Evolutionary conservation across 2,888 invertebrate genomes (phyloP).

Genomic region (Drosophila lutescens): DNA sequence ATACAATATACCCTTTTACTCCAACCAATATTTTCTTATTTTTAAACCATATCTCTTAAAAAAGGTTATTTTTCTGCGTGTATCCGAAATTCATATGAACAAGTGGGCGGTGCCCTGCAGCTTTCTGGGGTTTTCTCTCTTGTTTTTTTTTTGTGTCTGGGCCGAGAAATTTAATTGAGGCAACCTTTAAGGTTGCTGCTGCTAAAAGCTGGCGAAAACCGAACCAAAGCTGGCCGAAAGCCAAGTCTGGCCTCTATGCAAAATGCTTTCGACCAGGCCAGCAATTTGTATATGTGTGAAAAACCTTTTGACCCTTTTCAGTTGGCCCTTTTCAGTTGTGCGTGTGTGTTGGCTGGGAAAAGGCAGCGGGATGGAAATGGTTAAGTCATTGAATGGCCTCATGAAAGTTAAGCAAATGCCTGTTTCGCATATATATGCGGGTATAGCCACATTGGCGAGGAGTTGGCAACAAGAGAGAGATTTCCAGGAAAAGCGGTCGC

Average conservation of each 20-base stretch:
- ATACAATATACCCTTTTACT: no score
- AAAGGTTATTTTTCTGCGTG: neutral
- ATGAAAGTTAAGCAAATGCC: conserved; percentile 64
- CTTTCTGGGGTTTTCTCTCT: conserved; percentile 13
- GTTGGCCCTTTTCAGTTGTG: conserved; percentile 4
- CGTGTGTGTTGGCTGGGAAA: conserved; percentile 44
- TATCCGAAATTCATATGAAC: conserved; percentile 54
- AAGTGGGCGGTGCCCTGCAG: conserved; percentile 23
- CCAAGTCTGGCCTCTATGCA: conserved; percentile 53
- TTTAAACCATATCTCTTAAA: no score
- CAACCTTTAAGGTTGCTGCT: conserved; percentile 66
- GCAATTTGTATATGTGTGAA: conserved; percentile 70
- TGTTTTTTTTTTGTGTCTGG: conserved; percentile 32
- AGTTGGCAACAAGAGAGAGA: conserved; percentile 5
- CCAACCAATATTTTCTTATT: no score
- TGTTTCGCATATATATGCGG: conserved; percentile 23
- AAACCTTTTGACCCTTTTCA: conserved; percentile 51
- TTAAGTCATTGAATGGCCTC: conserved; percentile 72
- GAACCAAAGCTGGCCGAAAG: conserved; percentile 30
- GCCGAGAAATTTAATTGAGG: conserved; percentile 69
- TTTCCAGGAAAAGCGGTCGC: conserved; percentile 27
- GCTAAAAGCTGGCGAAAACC: neutral
- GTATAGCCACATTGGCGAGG: conserved; percentile 2
- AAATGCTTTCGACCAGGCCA: conserved; percentile 54
- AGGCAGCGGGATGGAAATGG: conserved; percentile 59